Evolutionary conservation across 2,888 invertebrate species (phyloP).

Genomic region (Drosophila niveifrons): DNA sequence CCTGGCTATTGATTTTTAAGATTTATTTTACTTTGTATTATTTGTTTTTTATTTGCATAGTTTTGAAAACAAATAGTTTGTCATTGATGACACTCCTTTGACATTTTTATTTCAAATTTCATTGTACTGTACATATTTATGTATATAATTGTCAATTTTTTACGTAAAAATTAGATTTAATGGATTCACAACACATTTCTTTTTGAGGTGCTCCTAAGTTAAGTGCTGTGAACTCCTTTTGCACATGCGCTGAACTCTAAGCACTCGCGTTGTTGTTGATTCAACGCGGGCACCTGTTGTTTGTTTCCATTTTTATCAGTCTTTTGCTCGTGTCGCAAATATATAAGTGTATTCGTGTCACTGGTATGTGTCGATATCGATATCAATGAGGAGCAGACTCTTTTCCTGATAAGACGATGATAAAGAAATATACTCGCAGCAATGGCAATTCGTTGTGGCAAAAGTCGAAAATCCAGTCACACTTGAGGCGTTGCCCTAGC

Average conservation of each 20-base stretch:
- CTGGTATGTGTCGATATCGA: slow-evolving; percentile 15
- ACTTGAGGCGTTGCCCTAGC: slow-evolving; percentile 40
- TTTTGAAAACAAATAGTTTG: no score
- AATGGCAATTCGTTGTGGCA: slow-evolving; percentile 2
- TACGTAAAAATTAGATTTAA: no score
- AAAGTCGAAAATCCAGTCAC: slow-evolving; percentile 50
- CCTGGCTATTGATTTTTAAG: no score
- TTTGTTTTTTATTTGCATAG: no score
- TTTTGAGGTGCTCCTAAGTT: no score
- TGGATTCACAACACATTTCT: no score
- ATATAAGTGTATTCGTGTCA: not conserved
- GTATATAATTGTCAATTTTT: no score
- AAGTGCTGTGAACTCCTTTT: no score
- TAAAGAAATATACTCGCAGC: slow-evolving; percentile 26
- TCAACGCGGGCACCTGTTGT: not conserved
- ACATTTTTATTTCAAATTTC: no score
- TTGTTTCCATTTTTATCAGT: slow-evolving; percentile 14
- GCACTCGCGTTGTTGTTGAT: not conserved
- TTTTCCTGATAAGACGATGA: slow-evolving; percentile 31
- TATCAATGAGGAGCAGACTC: slow-evolving; percentile 30
- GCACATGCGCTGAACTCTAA: not conserved
- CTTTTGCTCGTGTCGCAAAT: not conserved
- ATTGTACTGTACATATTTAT: no score
- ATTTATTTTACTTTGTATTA: no score
- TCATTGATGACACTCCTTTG: no score